A percentile compares a stretch with the other conserved stretches of the same genome.
These are phyloP conservation scores for Syrmaticus mikado DNA, from an alignment of 2,113 vertebrate genomes.

Conservation along the genomic window DNA sequence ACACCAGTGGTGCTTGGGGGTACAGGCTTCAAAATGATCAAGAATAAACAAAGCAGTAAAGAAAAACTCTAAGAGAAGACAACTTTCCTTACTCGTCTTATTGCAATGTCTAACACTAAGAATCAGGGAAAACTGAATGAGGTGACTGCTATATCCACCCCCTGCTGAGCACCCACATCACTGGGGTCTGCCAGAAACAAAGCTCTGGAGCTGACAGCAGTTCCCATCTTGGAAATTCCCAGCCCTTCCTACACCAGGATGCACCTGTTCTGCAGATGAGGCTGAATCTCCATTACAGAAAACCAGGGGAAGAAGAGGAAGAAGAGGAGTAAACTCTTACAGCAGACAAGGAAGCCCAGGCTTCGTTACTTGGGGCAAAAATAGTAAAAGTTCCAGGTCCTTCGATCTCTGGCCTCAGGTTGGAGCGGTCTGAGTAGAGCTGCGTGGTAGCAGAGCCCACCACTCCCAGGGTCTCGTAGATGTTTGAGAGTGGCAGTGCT, in stretches of 20 bases:
- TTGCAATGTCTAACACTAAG: background rate
- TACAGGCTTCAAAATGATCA: background rate
- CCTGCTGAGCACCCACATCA: background rate
- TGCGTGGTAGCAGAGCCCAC: conserved; percentile 92
- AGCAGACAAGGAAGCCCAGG: conserved; percentile 88
- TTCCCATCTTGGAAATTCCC: background rate
- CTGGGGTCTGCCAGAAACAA: background rate
- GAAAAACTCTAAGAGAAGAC: background rate
- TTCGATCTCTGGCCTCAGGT: conserved; percentile 89
- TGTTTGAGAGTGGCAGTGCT: conserved; percentile 94
- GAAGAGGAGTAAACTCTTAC: conserved; percentile 77
- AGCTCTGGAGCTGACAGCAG: background rate
- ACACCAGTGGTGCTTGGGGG: background rate
- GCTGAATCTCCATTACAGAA: background rate
- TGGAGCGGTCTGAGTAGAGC: conserved; percentile 90
- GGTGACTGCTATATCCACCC: background rate
- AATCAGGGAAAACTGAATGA: background rate
- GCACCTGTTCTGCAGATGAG: background rate
- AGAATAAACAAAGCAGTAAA: background rate
- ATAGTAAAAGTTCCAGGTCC: conserved; percentile 96
- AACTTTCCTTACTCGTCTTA: background rate
- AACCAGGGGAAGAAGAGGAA: background rate
- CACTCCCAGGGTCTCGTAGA: conserved; percentile 91
- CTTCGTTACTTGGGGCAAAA: conserved; percentile 95
- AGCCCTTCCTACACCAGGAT: background rate